A percentile compares a stretch with the other conserved stretches of the same genome.
Conservation (phyloP, 2,888 invertebrate genomes). For the Pammene aurita region DNA sequence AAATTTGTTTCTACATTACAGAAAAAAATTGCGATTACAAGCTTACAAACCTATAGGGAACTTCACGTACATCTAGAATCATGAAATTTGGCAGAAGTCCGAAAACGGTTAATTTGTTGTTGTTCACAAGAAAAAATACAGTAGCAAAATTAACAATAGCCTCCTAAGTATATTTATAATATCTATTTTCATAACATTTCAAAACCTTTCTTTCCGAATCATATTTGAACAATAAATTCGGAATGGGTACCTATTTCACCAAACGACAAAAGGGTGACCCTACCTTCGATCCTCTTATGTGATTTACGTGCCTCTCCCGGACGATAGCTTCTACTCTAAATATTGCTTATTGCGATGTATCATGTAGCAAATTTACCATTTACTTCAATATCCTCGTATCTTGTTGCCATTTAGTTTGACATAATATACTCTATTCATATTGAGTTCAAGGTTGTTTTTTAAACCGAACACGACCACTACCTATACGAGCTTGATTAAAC, state of each 20-base stretch:
- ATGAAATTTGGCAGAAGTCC: too few relatives aligned
- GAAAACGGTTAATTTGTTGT: too few relatives aligned
- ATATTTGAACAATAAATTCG: conserved; percentile 37
- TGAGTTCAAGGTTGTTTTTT: not conserved
- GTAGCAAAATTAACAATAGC: too few relatives aligned
- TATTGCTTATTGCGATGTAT: conserved; percentile 57
- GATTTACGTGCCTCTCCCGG: conserved; percentile 69
- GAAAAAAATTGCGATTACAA: too few relatives aligned
- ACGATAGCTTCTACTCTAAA: conserved; percentile 58
- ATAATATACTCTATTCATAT: conserved; percentile 2
- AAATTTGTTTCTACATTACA: too few relatives aligned
- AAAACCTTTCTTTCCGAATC: conserved; percentile 6
- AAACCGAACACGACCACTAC: not conserved
- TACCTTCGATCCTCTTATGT: conserved; percentile 70
- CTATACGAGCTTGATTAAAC: not conserved
- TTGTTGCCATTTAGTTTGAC: not conserved
- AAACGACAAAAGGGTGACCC: conserved; percentile 51
- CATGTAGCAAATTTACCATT: conserved; percentile 16
- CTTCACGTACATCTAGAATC: too few relatives aligned
- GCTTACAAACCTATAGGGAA: too few relatives aligned
- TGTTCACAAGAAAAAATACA: too few relatives aligned
- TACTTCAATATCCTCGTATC: not conserved
- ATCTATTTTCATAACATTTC: not conserved
- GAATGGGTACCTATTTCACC: conserved; percentile 34
- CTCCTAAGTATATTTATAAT: too few relatives aligned